These are phyloP conservation scores for Bombus polaris DNA, from an alignment of 1,140 invertebrate species.

Conservation along the genomic window DNA sequence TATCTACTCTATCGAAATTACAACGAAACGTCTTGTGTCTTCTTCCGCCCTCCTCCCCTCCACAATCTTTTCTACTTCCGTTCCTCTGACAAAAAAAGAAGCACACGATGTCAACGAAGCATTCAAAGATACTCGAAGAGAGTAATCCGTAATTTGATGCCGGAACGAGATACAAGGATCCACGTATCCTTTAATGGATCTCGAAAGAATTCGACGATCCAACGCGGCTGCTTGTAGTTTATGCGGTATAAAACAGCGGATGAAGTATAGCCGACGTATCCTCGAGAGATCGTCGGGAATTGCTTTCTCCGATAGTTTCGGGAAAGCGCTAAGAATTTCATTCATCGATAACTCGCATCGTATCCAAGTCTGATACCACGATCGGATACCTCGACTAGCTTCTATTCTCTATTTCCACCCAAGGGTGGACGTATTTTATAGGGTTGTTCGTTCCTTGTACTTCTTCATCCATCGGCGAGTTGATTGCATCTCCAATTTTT, in stretches of 20 bases:
- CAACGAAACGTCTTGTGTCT: neutral
- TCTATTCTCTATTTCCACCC: neutral
- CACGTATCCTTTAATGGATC: conserved; percentile 29
- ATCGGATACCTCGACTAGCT: neutral
- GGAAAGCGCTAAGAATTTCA: neutral
- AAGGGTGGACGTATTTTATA: neutral
- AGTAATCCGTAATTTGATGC: conserved; percentile 19
- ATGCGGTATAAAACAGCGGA: conserved; percentile 3
- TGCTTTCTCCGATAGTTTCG: neutral
- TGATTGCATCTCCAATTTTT: neutral
- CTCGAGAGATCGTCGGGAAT: conserved; percentile 16
- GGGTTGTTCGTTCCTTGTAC: neutral
- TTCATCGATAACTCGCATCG: conserved; percentile 7
- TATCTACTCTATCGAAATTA: conserved; percentile 22
- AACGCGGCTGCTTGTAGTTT: neutral
- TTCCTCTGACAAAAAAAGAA: neutral
- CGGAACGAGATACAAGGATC: conserved; percentile 9
- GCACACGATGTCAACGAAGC: neutral
- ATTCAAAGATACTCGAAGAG: conserved; percentile 15
- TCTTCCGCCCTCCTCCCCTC: no score
- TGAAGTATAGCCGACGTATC: conserved; percentile 8
- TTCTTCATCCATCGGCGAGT: no score
- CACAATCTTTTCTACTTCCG: neutral
- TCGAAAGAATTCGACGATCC: conserved; percentile 20
- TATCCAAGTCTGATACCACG: neutral